A percentile compares a stretch with the other conserved stretches of the same genome.
Conservation (phyloP, 2,113 vertebrate species). For the Peucedramus taeniatus region DNA sequence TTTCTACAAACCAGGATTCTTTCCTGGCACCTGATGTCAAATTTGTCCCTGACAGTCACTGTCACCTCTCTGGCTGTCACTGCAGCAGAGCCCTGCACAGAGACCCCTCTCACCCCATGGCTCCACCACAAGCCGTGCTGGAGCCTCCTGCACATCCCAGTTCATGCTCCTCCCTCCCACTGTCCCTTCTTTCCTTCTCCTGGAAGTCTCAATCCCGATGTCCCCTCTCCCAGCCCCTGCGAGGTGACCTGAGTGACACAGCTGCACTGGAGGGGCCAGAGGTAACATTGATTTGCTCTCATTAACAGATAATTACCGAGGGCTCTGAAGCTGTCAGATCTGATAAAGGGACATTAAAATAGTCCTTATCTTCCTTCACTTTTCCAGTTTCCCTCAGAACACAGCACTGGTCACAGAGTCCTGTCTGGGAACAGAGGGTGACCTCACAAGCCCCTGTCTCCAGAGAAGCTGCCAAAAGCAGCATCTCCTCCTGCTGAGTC, state of each 20-base stretch:
- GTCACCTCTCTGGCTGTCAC: fast-evolving
- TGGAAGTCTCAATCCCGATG: neutral
- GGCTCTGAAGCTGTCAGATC: neutral
- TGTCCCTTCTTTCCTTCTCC: neutral
- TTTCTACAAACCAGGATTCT: neutral
- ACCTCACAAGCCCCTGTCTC: neutral
- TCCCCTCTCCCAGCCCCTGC: neutral
- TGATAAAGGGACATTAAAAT: neutral
- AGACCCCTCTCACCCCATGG: neutral
- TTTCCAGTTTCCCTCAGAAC: neutral
- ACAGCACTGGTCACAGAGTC: no score
- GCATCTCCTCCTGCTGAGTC: neutral
- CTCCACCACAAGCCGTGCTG: fast-evolving
- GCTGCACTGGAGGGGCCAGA: neutral
- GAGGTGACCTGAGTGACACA: neutral
- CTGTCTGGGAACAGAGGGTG: neutral
- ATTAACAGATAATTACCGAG: neutral
- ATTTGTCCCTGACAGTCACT: neutral
- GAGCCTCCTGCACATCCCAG: neutral
- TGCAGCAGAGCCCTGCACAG: neutral
- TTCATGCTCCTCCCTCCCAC: neutral
- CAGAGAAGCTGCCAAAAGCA: neutral
- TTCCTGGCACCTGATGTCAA: neutral
- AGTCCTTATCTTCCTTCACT: neutral
- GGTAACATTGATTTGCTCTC: neutral